These are phyloP conservation scores for Resseliella maxima DNA, from an alignment of 2,888 invertebrate genomes.

Conservation along the genomic window DNA sequence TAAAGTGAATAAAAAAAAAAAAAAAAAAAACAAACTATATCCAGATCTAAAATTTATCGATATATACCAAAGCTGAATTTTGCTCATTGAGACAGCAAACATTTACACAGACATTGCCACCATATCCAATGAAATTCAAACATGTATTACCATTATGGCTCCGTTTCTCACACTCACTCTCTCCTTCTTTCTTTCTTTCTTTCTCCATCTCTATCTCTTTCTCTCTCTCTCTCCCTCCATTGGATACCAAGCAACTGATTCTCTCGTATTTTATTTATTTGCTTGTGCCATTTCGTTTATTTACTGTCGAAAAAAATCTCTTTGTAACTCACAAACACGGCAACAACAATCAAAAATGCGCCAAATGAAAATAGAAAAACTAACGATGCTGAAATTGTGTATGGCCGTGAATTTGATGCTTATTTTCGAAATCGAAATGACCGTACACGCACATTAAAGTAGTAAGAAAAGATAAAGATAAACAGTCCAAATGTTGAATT, in stretches of 20 bases:
- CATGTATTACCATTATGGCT: conserved; percentile 20
- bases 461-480: conserved; percentile 51
- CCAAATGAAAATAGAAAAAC: not conserved
- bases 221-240: not conserved
- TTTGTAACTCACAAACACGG: not conserved
- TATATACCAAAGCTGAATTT: not conserved
- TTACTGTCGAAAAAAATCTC: conserved; percentile 5
- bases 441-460: conserved; percentile 41
- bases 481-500: conserved; percentile 37
- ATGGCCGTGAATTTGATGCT: not conserved
- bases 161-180: not conserved
- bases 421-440: not conserved
- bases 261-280: conserved; percentile 38
- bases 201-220: not conserved
- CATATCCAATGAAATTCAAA: not conserved
- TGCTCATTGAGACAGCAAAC: conserved; percentile 48
- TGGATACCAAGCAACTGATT: conserved; percentile 23
- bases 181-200: not conserved
- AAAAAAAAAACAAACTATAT: conserved; percentile 20
- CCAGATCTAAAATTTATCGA: conserved; percentile 44
- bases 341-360: conserved; percentile 13
- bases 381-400: not conserved
- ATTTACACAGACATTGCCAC: conserved; percentile 25
- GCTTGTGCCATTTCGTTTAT: conserved; percentile 21
- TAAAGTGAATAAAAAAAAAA: not conserved